Conservation (phyloP, 2,888 invertebrate species). For the Amiota communis region DNA sequence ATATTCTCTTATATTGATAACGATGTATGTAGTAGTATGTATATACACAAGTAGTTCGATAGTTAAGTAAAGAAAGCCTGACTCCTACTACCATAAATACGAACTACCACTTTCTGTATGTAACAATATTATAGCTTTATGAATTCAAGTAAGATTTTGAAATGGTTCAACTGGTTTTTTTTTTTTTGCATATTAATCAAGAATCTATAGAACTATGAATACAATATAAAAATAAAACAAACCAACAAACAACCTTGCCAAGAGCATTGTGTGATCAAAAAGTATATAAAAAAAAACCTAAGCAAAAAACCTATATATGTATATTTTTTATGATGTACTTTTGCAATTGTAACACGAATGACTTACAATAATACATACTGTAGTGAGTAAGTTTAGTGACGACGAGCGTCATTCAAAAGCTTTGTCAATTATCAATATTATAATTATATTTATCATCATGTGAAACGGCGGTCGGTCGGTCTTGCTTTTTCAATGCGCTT, state of each 20-base stretch:
- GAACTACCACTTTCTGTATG: too few relatives aligned
- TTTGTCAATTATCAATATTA: constrained; percentile 57
- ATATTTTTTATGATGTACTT: constrained; percentile 39
- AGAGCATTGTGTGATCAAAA: constrained; percentile 24
- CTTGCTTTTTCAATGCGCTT: background rate
- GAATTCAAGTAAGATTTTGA: too few relatives aligned
- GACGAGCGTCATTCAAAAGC: constrained; percentile 41
- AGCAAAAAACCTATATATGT: constrained; percentile 18
- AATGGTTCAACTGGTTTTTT: too few relatives aligned
- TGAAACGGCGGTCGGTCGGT: constrained; percentile 45
- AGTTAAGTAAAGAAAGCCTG: too few relatives aligned
- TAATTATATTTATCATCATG: constrained; percentile 65
- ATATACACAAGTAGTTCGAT: too few relatives aligned
- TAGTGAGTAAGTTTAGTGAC: too few relatives aligned
- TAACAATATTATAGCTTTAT: too few relatives aligned
- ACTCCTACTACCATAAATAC: too few relatives aligned
- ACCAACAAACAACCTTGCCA: constrained; percentile 17
- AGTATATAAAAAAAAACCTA: background rate
- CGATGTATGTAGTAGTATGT: too few relatives aligned
- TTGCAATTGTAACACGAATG: constrained; percentile 13
- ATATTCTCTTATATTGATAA: too few relatives aligned
- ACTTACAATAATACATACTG: background rate
- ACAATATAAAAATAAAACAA: background rate
- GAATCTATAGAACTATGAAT: too few relatives aligned
- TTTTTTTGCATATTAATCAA: too few relatives aligned